Evolutionary conservation across 2,888 invertebrate genomes (phyloP).

Genomic region (Melolontha melolontha): DNA sequence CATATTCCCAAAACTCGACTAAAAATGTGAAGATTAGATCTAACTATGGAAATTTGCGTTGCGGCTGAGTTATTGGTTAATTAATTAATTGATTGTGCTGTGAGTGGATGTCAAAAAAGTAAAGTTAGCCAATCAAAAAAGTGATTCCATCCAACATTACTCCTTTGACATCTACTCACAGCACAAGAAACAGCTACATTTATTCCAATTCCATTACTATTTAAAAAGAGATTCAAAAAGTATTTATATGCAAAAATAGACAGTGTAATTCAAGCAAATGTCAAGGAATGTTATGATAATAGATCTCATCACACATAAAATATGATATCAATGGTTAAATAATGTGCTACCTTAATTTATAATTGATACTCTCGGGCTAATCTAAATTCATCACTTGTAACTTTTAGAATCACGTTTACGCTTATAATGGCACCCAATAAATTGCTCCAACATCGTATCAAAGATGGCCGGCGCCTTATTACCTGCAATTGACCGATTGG

Average conservation of each 20-base stretch:
- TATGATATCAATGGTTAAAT: constrained; percentile 1
- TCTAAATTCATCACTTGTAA: constrained; percentile 43
- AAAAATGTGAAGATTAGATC: no score
- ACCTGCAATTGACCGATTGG: constrained; percentile 38
- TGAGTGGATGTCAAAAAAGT: no score
- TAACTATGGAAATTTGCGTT: no score
- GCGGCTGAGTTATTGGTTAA: no score
- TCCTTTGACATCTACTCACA: no score
- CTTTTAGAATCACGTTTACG: constrained; percentile 43
- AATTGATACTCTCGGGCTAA: constrained; percentile 42
- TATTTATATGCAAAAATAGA: background rate
- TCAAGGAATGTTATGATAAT: no score
- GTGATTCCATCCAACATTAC: no score
- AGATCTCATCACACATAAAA: constrained; percentile 1
- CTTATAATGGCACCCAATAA: constrained; percentile 48
- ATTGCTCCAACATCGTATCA: constrained; percentile 45
- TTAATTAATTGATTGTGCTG: no score
- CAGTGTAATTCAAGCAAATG: background rate
- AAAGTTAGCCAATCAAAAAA: no score
- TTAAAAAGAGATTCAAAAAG: background rate
- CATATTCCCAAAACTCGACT: no score
- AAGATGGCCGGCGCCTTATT: constrained; percentile 45
- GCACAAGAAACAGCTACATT: no score
- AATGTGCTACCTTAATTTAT: constrained; percentile 41
- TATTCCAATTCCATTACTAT: no score